These are phyloP conservation scores for Hypselothyrea guttata DNA, from an alignment of 2,888 invertebrate genomes.

Conservation along the genomic window DNA sequence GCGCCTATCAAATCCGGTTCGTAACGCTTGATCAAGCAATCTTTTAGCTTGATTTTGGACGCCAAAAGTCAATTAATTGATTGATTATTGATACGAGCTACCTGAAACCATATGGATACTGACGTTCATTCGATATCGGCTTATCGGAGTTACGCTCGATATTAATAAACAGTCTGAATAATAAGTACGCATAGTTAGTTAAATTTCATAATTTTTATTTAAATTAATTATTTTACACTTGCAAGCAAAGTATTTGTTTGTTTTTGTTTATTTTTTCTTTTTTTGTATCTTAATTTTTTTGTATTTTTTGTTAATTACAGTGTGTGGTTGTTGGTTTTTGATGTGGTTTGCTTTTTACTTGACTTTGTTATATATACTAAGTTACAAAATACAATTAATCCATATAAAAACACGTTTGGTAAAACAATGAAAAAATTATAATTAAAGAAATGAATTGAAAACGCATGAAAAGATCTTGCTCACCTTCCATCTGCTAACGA, in stretches of 20 bases:
- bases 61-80: too few species aligned
- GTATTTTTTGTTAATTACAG: conserved; percentile 70
- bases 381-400: conserved; percentile 48
- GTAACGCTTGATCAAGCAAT: too few species aligned
- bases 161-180: too few species aligned
- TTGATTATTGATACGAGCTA: too few species aligned
- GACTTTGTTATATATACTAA: conserved; percentile 37
- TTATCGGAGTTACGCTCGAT: too few species aligned
- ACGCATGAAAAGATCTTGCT: conserved; percentile 20
- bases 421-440: conserved; percentile 38
- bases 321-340: conserved; percentile 46
- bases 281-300: too few species aligned
- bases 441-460: conserved; percentile 50
- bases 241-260: conserved; percentile 67
- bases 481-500: conserved; percentile 1
- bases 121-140: too few species aligned
- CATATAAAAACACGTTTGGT: conserved; percentile 44
- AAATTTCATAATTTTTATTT: conserved; percentile 68
- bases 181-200: too few species aligned
- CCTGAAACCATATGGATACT: too few species aligned
- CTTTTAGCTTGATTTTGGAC: too few species aligned
- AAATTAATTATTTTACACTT: conserved; percentile 73
- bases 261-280: too few species aligned
- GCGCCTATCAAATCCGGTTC: too few species aligned
- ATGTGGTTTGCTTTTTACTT: conserved; percentile 38